Evolutionary conservation across 1,140 invertebrate genomes (phyloP), one percentile per base, ranked within the genome.

Genomic region (Achroia grisella): DNA sequence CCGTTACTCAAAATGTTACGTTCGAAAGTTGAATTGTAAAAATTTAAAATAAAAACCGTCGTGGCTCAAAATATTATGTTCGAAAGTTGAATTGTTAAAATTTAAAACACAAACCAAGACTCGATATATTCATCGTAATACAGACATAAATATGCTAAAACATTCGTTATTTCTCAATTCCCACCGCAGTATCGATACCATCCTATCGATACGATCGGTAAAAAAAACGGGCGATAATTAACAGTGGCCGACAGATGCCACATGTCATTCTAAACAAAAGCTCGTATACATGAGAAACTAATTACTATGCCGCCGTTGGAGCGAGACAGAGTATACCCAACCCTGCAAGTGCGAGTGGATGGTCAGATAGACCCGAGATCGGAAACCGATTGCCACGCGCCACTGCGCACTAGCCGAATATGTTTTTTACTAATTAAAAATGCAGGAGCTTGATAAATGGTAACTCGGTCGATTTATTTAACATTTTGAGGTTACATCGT

Each of bases 401-500:
- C 67, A 81, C 64, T 68, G 77, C 68, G 28, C 47, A 52, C 61
- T 70, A 69, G 60, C 68, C 72, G 67, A 80, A 80, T 79, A 64
- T 68, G 58, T 76, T 81, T 65, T 78, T 71, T 59, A 68, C 62
- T 76, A 81, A 77, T 81, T 77, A 78, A 81, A 79, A 77, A 69
- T 71, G 62, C 62, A 48, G 62, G 59, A 48, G 48, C 57, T 65
- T 71, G 64, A 74, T 72, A 60, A 66, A 78, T 78, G 53, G 61
- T 62, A 54, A 51, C 32, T 51, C 39, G 51, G 52, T 59, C 53
- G 52, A 58, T 63, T 60, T 60, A 50, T 63, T 52, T 58, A 49
- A 43, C 41, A 17, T 43, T 33, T 43, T 43, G 41, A 43, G 41
- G 41, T 43, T 11, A 31, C 35, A 12, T 12, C 13, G 11, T 34